Conservation (phyloP, 2,113 vertebrate species). For the Pimephales promelas region DNA sequence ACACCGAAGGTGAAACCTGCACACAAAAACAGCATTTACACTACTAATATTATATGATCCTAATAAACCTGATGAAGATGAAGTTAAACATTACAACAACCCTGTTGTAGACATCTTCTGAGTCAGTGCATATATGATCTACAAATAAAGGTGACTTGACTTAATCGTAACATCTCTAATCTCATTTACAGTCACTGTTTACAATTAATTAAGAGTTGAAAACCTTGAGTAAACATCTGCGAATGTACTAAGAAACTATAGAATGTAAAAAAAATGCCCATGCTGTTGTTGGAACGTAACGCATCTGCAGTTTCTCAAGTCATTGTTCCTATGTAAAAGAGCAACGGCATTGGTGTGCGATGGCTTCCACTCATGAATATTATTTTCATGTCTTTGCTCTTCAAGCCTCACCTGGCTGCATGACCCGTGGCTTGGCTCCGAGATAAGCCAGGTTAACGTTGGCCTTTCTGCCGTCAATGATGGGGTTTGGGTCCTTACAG, state of each 20-base stretch:
- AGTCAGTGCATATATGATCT: not conserved
- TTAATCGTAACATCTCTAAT: not conserved
- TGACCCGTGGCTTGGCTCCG: conserved; percentile 96
- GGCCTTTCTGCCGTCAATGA: conserved; percentile 98
- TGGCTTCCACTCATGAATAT: conserved; percentile 1
- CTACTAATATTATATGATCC: not conserved
- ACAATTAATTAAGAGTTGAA: not conserved
- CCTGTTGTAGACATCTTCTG: not conserved
- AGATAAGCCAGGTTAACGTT: conserved; percentile 98
- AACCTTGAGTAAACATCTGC: not conserved
- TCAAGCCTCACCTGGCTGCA: conserved; percentile 90
- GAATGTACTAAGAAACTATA: not conserved
- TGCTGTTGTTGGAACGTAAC: not conserved
- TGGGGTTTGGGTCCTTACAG: conserved; percentile 98
- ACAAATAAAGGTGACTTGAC: not conserved
- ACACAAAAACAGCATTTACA: conserved; percentile 55
- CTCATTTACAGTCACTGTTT: not conserved
- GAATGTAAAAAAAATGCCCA: not conserved
- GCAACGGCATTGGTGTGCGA: not conserved
- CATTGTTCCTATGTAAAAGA: not conserved
- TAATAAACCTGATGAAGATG: not conserved
- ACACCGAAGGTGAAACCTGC: conserved; percentile 98
- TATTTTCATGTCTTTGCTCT: not conserved
- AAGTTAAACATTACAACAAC: not conserved
- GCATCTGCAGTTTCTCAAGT: not conserved